Conservation (phyloP, 2,888 invertebrate genomes). For the Stegophylla sp. region DNA sequence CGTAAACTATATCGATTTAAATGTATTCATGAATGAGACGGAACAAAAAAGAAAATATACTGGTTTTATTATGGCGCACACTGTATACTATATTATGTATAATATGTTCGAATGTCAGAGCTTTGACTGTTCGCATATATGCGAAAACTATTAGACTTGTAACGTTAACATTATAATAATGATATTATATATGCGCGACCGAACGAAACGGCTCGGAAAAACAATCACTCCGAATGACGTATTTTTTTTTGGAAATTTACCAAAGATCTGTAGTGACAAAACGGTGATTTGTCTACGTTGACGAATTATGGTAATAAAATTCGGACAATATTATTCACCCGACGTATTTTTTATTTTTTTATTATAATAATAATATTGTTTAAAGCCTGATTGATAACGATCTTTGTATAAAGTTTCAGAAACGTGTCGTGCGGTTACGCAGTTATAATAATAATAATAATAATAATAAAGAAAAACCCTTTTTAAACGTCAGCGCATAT, state of each 20-base stretch:
- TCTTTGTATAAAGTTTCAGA: conserved; percentile 35
- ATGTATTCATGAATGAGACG: too few relatives aligned
- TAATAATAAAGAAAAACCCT: too few relatives aligned
- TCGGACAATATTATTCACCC: conserved; percentile 26
- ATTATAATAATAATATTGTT: too few relatives aligned
- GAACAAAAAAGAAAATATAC: too few relatives aligned
- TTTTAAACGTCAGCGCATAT: conserved; percentile 19
- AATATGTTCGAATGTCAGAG: neutral
- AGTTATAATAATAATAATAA: conserved; percentile 37
- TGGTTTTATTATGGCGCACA: too few relatives aligned
- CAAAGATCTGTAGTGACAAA: conserved; percentile 26
- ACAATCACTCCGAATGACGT: too few relatives aligned
- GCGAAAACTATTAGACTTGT: neutral
- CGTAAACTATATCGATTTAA: too few relatives aligned
- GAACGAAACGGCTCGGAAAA: too few relatives aligned
- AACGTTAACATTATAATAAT: neutral
- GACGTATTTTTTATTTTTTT: too few relatives aligned
- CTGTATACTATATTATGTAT: too few relatives aligned
- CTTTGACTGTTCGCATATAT: neutral
- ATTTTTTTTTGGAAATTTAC: conserved; percentile 46
- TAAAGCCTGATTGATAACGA: conserved; percentile 16
- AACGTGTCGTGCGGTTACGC: conserved; percentile 31
- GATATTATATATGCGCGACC: neutral
- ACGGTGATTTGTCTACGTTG: conserved; percentile 20
- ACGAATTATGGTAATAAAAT: conserved; percentile 46